Evolutionary conservation across 1,140 invertebrate species (phyloP).

Genomic region (Pomacea maculata): DNA sequence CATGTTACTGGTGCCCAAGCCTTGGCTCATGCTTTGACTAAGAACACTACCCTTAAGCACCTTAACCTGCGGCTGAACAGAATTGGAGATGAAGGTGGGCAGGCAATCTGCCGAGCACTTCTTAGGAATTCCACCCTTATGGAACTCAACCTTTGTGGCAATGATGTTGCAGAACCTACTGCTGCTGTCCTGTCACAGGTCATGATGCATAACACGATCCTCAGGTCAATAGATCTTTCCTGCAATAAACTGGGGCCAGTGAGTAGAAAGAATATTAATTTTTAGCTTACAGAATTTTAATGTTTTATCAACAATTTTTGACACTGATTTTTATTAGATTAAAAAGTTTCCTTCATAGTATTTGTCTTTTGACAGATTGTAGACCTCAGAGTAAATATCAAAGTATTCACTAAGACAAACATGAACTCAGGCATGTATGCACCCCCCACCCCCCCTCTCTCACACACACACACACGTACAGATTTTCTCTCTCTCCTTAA

Average conservation of each 20-base stretch:
- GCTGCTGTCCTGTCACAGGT: conserved; percentile 62
- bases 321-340: background rate
- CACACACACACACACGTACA: conserved; percentile 1
- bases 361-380: no score
- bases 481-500: background rate
- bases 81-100: conserved; percentile 65
- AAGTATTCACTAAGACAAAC: background rate
- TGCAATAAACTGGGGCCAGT: conserved; percentile 64
- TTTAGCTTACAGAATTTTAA: background rate
- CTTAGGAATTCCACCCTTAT: conserved; percentile 59
- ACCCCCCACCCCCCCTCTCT: no score
- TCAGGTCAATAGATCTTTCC: conserved; percentile 59
- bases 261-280: conserved; percentile 31
- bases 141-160: conserved; percentile 61
- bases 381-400: no score
- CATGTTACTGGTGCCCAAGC: conserved; percentile 61
- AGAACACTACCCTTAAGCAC: conserved; percentile 57
- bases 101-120: conserved; percentile 59
- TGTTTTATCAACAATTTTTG: background rate
- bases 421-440: background rate
- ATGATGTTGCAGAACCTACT: conserved; percentile 63
- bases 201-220: conserved; percentile 55
- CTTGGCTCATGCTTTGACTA: conserved; percentile 64
- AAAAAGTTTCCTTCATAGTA: no score
- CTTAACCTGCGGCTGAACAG: conserved; percentile 39